Conservation (phyloP, 1,140 invertebrate genomes). For the Trichogramma pretiosum region DNA sequence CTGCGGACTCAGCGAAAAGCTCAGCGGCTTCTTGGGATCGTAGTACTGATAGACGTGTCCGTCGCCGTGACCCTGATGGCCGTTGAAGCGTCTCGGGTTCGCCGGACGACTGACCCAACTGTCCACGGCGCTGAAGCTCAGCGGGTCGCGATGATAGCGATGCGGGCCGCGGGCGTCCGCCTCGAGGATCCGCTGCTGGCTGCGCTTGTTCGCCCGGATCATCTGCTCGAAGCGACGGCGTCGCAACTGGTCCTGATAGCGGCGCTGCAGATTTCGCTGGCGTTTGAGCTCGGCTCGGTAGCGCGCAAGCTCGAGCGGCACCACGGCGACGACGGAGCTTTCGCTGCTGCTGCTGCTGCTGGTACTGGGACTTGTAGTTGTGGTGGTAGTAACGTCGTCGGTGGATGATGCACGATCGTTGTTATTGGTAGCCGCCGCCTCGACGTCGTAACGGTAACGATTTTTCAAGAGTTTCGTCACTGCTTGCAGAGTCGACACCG, state of each 20-base stretch:
- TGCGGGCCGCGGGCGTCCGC: neutral
- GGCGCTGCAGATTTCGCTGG: slow-evolving; percentile 11
- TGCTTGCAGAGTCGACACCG: slow-evolving; percentile 30
- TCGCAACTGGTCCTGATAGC: neutral
- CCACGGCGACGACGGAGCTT: slow-evolving; percentile 4
- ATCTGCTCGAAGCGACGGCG: slow-evolving; percentile 1
- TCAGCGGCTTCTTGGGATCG: slow-evolving; percentile 5
- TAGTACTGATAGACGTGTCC: slow-evolving; percentile 16
- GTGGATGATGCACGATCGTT: neutral
- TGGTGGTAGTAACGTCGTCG: neutral
- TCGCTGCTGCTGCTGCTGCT: no score
- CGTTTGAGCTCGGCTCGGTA: neutral
- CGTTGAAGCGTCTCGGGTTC: neutral
- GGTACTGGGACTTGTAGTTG: neutral
- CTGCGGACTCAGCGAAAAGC: no score
- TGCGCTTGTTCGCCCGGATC: neutral
- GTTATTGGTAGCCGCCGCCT: slow-evolving; percentile 15
- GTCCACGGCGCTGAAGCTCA: slow-evolving; percentile 23
- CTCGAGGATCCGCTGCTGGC: neutral
- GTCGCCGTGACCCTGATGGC: slow-evolving; percentile 10
- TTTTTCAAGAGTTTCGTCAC: slow-evolving; percentile 28
- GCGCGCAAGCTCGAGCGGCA: neutral
- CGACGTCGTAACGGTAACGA: slow-evolving; percentile 15
- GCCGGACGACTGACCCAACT: slow-evolving; percentile 1
- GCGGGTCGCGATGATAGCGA: slow-evolving; percentile 16